phyloP scores from a whole-genome alignment of 2,888 invertebrate species.

The Phyllotreta striolata region DNA sequence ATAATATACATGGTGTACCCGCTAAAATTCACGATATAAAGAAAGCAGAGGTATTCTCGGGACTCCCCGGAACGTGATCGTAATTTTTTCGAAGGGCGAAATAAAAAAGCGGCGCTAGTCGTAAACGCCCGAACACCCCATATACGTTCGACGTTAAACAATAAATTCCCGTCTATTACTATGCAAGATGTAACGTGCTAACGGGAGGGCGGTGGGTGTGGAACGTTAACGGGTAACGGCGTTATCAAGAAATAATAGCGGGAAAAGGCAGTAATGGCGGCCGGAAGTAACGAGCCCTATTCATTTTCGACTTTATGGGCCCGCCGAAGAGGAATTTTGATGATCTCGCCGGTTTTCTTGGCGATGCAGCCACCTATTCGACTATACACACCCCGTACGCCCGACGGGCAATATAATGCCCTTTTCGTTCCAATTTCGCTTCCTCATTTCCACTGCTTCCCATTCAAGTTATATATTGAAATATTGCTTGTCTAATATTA shows the following conservation, averaged over 20 bases:
- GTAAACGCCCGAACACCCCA: slow-evolving; percentile 6
- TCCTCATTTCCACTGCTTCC: slow-evolving; percentile 2
- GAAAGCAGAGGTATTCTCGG: no score
- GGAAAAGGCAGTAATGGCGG: slow-evolving; percentile 27
- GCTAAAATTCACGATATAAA: no score
- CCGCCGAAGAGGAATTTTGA: slow-evolving; percentile 20
- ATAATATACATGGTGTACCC: no score
- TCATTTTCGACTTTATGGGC: slow-evolving; percentile 24
- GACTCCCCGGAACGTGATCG: no score
- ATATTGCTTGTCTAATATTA: background rate
- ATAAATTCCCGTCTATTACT: slow-evolving; percentile 22
- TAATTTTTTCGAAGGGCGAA: background rate
- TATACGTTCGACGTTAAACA: slow-evolving; percentile 19
- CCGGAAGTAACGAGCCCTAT: slow-evolving; percentile 25
- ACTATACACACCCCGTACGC: no score
- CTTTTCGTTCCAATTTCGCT: slow-evolving; percentile 15
- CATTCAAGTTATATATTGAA: background rate
- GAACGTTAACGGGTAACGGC: slow-evolving; percentile 16
- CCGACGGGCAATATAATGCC: slow-evolving; percentile 14
- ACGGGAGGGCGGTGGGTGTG: slow-evolving; percentile 6
- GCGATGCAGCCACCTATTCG: slow-evolving; percentile 1
- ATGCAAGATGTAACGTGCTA: slow-evolving; percentile 25
- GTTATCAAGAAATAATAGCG: slow-evolving; percentile 24
- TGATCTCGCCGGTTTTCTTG: slow-evolving; percentile 13
- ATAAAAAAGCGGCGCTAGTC: background rate